Evolutionary conservation across 2,888 invertebrate genomes (phyloP), one percentile per base, ranked within the genome.

Genomic region (Trissolcus brochymenae): DNA sequence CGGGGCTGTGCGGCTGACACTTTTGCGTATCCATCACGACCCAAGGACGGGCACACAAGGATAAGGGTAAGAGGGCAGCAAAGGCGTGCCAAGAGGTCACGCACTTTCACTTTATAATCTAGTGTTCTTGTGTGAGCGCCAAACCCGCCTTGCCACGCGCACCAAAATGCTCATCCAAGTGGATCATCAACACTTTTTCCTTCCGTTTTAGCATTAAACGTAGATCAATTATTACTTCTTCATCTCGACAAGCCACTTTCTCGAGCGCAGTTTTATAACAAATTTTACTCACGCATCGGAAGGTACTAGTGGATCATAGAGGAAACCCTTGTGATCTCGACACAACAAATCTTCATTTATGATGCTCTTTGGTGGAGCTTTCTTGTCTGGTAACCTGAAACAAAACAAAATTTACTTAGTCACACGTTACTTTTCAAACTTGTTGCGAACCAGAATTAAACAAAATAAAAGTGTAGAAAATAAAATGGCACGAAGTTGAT

Each of bases 21-120:
- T 85, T 87, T 86, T 84, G 85, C 85, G 87, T 87, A 88, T 87
- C 88, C 87, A 87, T 88, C 88, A 88, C 85, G 79, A 79, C 76
- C 76, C 81, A 70, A 76, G 72, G 76, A 77, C 73, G 70, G 64
- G 41, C 55, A 57, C 72, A 64, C 71, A 67, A 79, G 79, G 77
- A 79, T 62, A 64, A 67, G 78, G 77, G 76, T 77, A 76, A 73
- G 77, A 79, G 79, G 80, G 78, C 78, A 79, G 74, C 79, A 80
- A 81, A 82, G 81, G 74, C 81, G 79, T 81, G 84, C 81, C 82
- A 79, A 75, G 77, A 81, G 84, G 84, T 84, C 85, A 84, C 82
- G 81, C 82, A 83, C 85, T 85, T 83, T 85, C 84, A 81, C 86
- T 86, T 86, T 83, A 84, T 85, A 86, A 86, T 85, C 79, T 81